Evolutionary conservation across 1,140 invertebrate species (phyloP).

Genomic region (Dermatophagoides farinae): DNA sequence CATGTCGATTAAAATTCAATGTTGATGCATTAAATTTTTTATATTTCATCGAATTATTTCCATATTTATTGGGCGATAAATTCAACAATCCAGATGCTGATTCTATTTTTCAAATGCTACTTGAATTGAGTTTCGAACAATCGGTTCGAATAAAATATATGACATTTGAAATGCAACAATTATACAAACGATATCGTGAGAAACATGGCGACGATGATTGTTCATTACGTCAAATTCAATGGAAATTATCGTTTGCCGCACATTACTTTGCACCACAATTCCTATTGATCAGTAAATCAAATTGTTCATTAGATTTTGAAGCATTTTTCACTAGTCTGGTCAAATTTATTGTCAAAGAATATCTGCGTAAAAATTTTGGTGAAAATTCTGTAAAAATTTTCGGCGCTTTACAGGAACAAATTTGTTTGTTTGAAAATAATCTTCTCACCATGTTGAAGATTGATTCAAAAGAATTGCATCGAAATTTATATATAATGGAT

Average conservation of each 20-base stretch:
- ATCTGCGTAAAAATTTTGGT: not conserved
- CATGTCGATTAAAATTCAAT: not conserved
- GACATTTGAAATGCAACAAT: not conserved
- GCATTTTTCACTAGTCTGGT: not conserved
- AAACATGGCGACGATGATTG: too few species aligned
- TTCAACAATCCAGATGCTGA: not conserved
- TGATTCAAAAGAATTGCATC: not conserved
- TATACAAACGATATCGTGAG: not conserved
- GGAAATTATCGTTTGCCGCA: not conserved
- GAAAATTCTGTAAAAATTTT: constrained; percentile 1
- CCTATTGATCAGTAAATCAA: not conserved
- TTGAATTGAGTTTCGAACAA: not conserved
- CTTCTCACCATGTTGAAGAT: not conserved
- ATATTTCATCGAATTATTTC: constrained; percentile 3
- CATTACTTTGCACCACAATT: constrained; percentile 1
- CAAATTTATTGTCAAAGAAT: not conserved
- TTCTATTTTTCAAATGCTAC: not conserved
- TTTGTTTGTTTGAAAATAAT: not conserved
- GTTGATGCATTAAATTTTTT: not conserved
- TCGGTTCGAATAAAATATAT: not conserved
- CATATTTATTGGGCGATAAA: not conserved
- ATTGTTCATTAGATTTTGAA: not conserved
- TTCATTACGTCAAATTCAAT: too few species aligned
- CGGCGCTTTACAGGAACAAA: not conserved
- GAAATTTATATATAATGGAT: not conserved